phyloP scores from a whole-genome alignment of 35 echinoderm and acorn worm species.

The Lytechinus variegatus region DNA sequence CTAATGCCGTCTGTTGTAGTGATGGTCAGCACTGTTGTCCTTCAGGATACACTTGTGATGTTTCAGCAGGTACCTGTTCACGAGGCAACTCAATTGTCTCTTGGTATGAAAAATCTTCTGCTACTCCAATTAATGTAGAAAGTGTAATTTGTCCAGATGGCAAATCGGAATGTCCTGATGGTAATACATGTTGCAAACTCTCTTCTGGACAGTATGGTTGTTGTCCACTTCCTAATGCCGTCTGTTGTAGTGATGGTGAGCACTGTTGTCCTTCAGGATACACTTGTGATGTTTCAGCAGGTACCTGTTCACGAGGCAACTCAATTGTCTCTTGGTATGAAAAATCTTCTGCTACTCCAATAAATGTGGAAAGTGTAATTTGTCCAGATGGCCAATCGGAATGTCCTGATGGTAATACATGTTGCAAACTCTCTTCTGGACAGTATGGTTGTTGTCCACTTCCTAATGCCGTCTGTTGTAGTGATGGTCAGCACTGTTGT shows the following conservation, averaged over 20 bases:
- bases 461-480: not conserved
- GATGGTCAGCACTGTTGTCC: slow-evolving; percentile 78
- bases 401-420: not conserved
- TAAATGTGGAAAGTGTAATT: not conserved
- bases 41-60: slow-evolving; percentile 63
- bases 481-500: not conserved
- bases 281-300: not conserved
- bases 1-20: slow-evolving; percentile 68
- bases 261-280: no score
- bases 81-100: not conserved
- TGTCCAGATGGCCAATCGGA: not conserved
- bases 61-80: no score
- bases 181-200: slow-evolving; percentile 50
- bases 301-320: not conserved
- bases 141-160: slow-evolving; percentile 33
- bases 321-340: not conserved
- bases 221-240: slow-evolving; percentile 22
- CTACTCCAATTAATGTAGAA: not conserved
- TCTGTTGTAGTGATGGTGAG: no score
- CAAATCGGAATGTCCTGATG: slow-evolving; percentile 7
- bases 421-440: not conserved
- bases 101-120: not conserved
- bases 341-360: not conserved
- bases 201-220: slow-evolving; percentile 36
- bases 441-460: not conserved